Conservation (phyloP, 2,113 vertebrate species). For the Pavo muticus region DNA sequence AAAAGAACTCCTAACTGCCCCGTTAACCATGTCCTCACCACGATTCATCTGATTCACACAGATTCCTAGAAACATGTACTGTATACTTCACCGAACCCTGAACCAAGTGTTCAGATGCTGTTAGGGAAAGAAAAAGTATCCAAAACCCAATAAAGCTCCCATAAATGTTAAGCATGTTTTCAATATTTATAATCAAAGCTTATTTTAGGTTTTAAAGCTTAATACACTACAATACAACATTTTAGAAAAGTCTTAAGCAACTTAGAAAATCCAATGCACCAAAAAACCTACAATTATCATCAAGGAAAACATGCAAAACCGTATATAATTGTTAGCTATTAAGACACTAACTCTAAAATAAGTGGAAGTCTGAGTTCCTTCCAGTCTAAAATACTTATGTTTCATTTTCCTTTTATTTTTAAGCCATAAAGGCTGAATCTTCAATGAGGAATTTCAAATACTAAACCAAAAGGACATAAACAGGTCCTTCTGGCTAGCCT, state of each 20-base stretch:
- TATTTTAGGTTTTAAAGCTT: rapidly evolving
- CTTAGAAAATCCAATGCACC: background rate
- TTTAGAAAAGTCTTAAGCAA: background rate
- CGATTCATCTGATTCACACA: background rate
- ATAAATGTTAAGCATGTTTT: background rate
- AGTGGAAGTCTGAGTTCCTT: background rate
- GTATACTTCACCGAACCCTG: rapidly evolving
- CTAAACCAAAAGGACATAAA: background rate
- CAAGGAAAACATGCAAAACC: background rate
- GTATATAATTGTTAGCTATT: background rate
- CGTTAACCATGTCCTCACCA: background rate
- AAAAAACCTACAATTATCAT: background rate
- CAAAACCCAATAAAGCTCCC: background rate
- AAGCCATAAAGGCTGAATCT: background rate
- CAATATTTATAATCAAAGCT: background rate
- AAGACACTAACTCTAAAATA: background rate
- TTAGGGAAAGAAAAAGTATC: background rate
- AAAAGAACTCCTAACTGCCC: background rate
- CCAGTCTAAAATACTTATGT: background rate
- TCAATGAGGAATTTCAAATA: background rate
- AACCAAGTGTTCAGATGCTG: background rate
- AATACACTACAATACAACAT: background rate
- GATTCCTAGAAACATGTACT: background rate
- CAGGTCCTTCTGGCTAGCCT: background rate
- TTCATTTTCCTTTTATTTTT: background rate